Evolutionary conservation across 2,888 invertebrate genomes (phyloP), one percentile per base, ranked within the genome.

Genomic region (Philereme transversata): DNA sequence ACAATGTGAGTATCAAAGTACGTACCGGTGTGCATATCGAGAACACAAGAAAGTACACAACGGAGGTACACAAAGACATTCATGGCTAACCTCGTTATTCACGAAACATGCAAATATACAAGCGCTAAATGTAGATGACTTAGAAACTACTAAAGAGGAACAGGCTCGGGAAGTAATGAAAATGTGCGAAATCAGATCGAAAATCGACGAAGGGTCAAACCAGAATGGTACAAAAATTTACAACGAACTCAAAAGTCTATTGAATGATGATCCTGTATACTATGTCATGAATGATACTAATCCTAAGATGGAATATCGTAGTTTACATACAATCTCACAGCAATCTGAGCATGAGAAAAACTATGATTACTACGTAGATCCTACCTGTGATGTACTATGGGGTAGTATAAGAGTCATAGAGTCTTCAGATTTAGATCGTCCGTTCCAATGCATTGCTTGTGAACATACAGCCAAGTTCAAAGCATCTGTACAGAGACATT

Each of bases 401-500:
- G 76, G 81, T 5, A 83, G 68, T 5, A 88, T 88, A 33, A 79
- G 80, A 65, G 87, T 88, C 0, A 59, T 77, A 0, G 86, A 86
- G 53, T 78, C 81, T 0, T 70, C 76, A 0, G 77, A 81, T 4
- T 78, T 77, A 22, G 83, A 83, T 0, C 70, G 73, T 4, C 86
- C 86, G 0, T 90, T 83, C 53, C 74, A 83, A 57, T 90, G 89
- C 8, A 73, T 74, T 0, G 75, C 79, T 65, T 90, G 89, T 51
- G 67, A 51, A 0, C 89, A 86, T 51, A 72, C 74, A 0, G 82
- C 89, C 0, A 82, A 80, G 11, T 88, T 82, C 56, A 90, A 89
- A 52, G 86, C 88, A 0, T 81, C 86, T 0, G 88, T 90, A 0
- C 88, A 86, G 57, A 74, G 88, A 0, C 89, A 90, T 55, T 89